Evolutionary conservation across 92 coral and sea anemone genomes (phyloP), one percentile per base, ranked within the genome.

Genomic region (Palythoa caribaeorum): DNA sequence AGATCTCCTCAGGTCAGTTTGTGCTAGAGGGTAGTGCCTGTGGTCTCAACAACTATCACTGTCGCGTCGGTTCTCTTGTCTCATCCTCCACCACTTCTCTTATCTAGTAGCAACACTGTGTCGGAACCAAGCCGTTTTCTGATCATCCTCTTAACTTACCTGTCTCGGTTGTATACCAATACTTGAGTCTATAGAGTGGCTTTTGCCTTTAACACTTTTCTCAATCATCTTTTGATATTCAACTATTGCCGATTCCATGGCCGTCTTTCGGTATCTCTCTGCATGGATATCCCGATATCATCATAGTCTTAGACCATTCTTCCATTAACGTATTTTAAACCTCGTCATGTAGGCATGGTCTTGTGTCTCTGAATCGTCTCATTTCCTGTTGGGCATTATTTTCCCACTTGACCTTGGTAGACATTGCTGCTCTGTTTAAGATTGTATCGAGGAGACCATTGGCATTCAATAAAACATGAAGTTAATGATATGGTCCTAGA

Each of bases 301-400:
- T 72, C 19, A 72, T 38, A 7, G 7, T 14, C 13, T 72, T 51
- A 5, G 53, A 16, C 77, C n/a, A 72, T 38, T 38, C 77, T 0
- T 12, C 53, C 19, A 38, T 38, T 38, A 72, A 11, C 52, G 47
- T 73, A 53, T 40, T 73, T 3, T 12, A 12, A 12, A 38, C 77
- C 17, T 53, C 28, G 5, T 38, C 83, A 78, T 78, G 69, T 28
- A 53, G 83, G 48, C 69, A 11, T 78, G 39, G 40, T 35, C 68
- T 53, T 13, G 83, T 78, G 69, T 78, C 51, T 38, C 69, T 19
- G 0, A 78, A 20, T 60, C 14, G 4, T 6, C 83, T 28, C 51
- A 52, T 78, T 53, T 68, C 1, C 38, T 78, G 81, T 48, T 47
- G 59, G 35, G 40, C 57, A 28, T 65, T 15, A 15, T 78, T 78